Evolutionary conservation across 1,140 invertebrate genomes (phyloP), one percentile per base, ranked within the genome.

Genomic region (Drosophila athabasca): DNA sequence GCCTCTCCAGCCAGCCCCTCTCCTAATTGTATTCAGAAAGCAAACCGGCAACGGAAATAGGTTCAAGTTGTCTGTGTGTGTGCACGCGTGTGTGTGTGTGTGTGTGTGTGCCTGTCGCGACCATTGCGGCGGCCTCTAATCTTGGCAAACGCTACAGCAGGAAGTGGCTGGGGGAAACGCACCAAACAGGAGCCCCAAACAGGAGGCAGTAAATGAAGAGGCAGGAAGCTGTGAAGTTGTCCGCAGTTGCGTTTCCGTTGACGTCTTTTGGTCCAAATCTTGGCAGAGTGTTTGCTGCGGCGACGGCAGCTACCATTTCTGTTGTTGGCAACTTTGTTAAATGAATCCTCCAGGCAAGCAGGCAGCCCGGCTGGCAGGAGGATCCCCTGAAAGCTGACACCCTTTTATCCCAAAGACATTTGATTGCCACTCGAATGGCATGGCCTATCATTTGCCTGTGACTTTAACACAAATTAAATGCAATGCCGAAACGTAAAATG

Each of bases 31-130:
- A 67, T 82, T 64, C 79, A 82, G 83, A 78, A 59, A 88, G 76
- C 76, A 58, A 77, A 61, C 71, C 84, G 83, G 83, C 82, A 87
- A 61, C 83, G 83, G 83, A 87, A 87, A 88, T 79, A 87, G 71
- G 78, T 88, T 73, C 66, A 79, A 87, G 82, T 81, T 78, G 73
- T 58, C 64, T 65, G 29, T 62, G 49, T 29, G 50, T 45, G 54
- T 53, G 35, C 17, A 19, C 17, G 17, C 17, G 17, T 58, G 69
- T 65, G 29, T 62, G 49, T 29, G 50, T 45, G 54, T 53, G 35
- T 54, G 45, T 55, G 29, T 50, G 41, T 55, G 41, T 59, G 46
- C 53, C 46, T 71, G 80, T 76, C 80, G 60, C 67, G 60, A 55
- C 64, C 51, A 66, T 24, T 76, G 77, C 72, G 71, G 60, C 35